Conservation (phyloP, 1,140 invertebrate species). For the Meteorus sp. region DNA sequence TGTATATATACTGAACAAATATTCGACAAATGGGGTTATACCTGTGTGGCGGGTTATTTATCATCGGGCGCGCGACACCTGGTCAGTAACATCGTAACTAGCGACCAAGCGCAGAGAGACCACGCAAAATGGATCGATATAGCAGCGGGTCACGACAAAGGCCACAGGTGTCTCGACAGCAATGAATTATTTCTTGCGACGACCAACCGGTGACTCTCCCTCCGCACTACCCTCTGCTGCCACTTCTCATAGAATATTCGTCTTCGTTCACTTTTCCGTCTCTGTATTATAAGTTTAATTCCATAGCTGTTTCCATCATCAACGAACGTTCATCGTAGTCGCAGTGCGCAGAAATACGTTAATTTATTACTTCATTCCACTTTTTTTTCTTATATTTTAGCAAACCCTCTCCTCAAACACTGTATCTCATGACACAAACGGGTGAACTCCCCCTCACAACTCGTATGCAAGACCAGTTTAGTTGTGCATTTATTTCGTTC, state of each 20-base stretch:
- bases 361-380: too few species aligned
- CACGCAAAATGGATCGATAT: conserved; percentile 21
- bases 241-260: too few species aligned
- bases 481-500: too few species aligned
- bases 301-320: too few species aligned
- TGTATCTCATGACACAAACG: too few species aligned
- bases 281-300: too few species aligned
- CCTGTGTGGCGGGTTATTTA: conserved; percentile 21
- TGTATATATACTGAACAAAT: conserved; percentile 12
- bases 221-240: background rate
- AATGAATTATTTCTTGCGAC: conserved; percentile 25
- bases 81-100: conserved; percentile 19
- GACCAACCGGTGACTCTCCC: background rate
- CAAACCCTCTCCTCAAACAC: too few species aligned
- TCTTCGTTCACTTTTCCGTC: background rate
- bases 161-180: conserved; percentile 26
- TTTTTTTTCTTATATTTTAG: too few species aligned
- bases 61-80: conserved; percentile 23
- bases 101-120: conserved; percentile 11
- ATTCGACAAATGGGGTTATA: conserved; percentile 27
- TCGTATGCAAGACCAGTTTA: too few species aligned
- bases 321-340: too few species aligned
- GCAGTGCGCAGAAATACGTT: too few species aligned
- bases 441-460: too few species aligned
- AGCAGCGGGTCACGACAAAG: conserved; percentile 25